Evolutionary conservation across 2,888 invertebrate genomes (phyloP).

Genomic region (Drosophila ustulata): DNA sequence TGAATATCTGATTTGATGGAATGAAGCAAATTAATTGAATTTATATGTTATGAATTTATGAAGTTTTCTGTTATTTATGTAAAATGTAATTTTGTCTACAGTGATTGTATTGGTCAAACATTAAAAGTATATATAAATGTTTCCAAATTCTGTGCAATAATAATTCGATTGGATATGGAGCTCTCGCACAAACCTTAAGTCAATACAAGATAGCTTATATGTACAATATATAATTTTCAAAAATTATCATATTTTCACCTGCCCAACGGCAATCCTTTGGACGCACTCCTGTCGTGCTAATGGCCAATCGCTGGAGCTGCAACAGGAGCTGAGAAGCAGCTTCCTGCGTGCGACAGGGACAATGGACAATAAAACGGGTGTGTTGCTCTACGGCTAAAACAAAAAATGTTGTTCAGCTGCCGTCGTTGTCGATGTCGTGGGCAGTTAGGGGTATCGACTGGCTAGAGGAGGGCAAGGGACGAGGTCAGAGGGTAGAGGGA

Average conservation of each 20-base stretch:
- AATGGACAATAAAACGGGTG: slow-evolving; percentile 78
- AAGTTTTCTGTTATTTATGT: too few relatives aligned
- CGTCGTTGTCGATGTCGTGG: slow-evolving; percentile 42
- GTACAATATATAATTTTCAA: neutral
- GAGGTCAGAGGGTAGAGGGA: neutral
- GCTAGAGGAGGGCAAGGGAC: neutral
- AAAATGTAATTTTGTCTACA: too few relatives aligned
- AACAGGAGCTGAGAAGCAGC: slow-evolving; percentile 16
- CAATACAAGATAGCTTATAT: too few relatives aligned
- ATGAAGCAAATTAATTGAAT: too few relatives aligned
- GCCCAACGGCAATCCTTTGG: neutral
- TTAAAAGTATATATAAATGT: too few relatives aligned
- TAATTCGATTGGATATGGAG: too few relatives aligned
- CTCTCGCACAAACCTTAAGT: too few relatives aligned
- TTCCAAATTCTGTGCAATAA: too few relatives aligned
- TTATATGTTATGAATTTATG: too few relatives aligned
- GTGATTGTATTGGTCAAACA: too few relatives aligned
- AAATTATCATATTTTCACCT: slow-evolving; percentile 6
- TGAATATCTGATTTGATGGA: too few relatives aligned
- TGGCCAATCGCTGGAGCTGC: slow-evolving; percentile 30
- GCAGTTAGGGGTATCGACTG: slow-evolving; percentile 22
- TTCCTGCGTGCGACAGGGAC: slow-evolving; percentile 31
- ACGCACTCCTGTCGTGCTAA: slow-evolving; percentile 12
- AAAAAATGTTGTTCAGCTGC: slow-evolving; percentile 62
- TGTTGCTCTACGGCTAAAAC: slow-evolving; percentile 74